Evolutionary conservation across 92 coral and sea anemone species (phyloP), one percentile per base, ranked within the genome.

Genomic region (Hydrozoanthus gracilis): DNA sequence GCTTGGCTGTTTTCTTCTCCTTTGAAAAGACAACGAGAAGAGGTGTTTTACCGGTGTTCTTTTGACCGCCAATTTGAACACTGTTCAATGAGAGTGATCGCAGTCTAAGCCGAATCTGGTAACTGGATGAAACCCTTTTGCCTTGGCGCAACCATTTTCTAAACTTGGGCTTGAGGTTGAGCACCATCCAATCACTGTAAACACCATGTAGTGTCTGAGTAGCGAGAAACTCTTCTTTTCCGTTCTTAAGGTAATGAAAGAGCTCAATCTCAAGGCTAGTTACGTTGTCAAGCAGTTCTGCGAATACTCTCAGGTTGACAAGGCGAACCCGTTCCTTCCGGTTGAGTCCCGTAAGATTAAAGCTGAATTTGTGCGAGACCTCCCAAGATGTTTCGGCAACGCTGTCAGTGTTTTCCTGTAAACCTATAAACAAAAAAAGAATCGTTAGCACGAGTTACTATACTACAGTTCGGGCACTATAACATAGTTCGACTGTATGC

Each of bases 11-110:
- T 79, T 79, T 79, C 73, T 64, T 44, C 56, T 62, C 84, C 11
- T 79, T 79, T 79, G 84, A 79, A 17, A 79, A 79, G 58, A 79
- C 84, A 48, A 79, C 84, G 16, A 79, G 60, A 15, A 79, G 58
- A 14, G 84, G 84, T 16, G 72, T 17, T 17, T 64, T 79, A 44
- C 64, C 73, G 17, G 9, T 77, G 70, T 51, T 77, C 39, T 55
- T 16, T 18, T 17, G 44, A 6, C 83, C 70, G 51, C 72, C 84
- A 62, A 79, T 79, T 46, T 51, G 44, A 20, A 79, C 13, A 9
- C 64, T 64, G 11, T 17, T 16, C 14, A 79, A 49, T 2, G 84
- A 44, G 7, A 47, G 44, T 12, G 84, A 79, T 8, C 73, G 84
- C 73, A 79, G 73, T 47, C 47, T 64, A 15, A 79, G 8, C 35